A percentile compares a stretch with the other conserved stretches of the same genome.
phyloP scores from a whole-genome alignment of 1,140 invertebrate species.

The Cyphomyrmex costatus region DNA sequence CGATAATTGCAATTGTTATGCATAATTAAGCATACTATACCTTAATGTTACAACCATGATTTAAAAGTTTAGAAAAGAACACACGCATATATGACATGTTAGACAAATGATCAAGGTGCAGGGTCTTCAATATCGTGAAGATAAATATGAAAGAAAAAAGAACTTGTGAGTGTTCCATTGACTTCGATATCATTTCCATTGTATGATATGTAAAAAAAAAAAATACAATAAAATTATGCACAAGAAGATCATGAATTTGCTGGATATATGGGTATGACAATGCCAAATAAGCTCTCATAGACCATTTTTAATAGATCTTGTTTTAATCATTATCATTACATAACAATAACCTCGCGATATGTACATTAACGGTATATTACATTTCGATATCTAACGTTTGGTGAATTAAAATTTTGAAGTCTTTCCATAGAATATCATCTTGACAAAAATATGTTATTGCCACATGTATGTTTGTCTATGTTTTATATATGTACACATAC shows the following conservation, averaged over 20 bases:
- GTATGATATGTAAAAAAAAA: conserved; percentile 86
- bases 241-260: conserved; percentile 66
- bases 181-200: conserved; percentile 86
- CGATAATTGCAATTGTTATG: conserved; percentile 82
- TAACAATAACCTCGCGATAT: conserved; percentile 85
- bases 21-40: conserved; percentile 63
- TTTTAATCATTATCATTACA: conserved; percentile 84
- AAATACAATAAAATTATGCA: conserved; percentile 83
- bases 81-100: conserved; percentile 43
- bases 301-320: conserved; percentile 73
- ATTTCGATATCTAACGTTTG: conserved; percentile 66
- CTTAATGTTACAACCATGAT: conserved; percentile 65
- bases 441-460: conserved; percentile 77
- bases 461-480: conserved; percentile 55
- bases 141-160: conserved; percentile 41
- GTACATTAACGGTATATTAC: conserved; percentile 85
- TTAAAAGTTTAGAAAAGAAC: conserved; percentile 67
- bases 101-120: conserved; percentile 57
- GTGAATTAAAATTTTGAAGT: conserved; percentile 62
- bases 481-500: conserved; percentile 41
- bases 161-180: conserved; percentile 78
- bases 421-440: conserved; percentile 34
- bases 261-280: neutral
- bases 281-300: neutral
- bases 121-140: conserved; percentile 45